Evolutionary conservation across 2,797 vertebrate genomes (phyloP).

Genomic region (Psittacula derbiana): DNA sequence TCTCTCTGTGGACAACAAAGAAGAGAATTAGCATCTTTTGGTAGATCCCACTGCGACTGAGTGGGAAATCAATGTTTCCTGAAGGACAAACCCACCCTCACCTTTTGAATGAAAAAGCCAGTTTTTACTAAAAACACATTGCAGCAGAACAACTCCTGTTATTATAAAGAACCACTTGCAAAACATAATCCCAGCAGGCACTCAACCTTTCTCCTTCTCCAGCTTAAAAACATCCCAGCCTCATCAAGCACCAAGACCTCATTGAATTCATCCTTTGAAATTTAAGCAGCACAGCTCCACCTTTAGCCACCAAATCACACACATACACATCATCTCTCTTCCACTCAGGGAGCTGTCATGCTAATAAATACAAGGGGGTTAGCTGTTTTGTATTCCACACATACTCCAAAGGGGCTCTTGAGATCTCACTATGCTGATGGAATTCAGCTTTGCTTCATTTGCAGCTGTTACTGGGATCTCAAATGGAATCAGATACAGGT

Average conservation of each 20-base stretch:
- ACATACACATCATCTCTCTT: not conserved
- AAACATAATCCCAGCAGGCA: not conserved
- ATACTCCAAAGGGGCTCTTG: not conserved
- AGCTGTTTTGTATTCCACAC: not conserved
- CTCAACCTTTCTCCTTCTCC: not conserved
- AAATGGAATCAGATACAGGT: constrained; percentile 2
- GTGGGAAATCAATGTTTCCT: not conserved
- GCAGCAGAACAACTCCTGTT: not conserved
- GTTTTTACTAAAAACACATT: not conserved
- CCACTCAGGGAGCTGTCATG: not conserved
- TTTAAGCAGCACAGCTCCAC: not conserved
- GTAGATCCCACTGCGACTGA: not conserved
- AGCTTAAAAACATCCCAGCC: not conserved
- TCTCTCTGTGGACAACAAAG: not conserved
- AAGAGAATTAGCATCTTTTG: not conserved
- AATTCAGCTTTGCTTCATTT: constrained; percentile 14
- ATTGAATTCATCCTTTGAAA: not conserved
- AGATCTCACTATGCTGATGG: not conserved
- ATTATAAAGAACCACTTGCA: not conserved
- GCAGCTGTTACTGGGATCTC: not conserved
- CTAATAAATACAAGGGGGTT: not conserved
- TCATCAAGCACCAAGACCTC: not conserved
- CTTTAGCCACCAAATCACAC: not conserved
- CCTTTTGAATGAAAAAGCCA: not conserved
- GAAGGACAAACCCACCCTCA: not conserved